These are phyloP conservation scores for Lepidurus arcticus DNA, from an alignment of 1,140 invertebrate species.

Conservation along the genomic window DNA sequence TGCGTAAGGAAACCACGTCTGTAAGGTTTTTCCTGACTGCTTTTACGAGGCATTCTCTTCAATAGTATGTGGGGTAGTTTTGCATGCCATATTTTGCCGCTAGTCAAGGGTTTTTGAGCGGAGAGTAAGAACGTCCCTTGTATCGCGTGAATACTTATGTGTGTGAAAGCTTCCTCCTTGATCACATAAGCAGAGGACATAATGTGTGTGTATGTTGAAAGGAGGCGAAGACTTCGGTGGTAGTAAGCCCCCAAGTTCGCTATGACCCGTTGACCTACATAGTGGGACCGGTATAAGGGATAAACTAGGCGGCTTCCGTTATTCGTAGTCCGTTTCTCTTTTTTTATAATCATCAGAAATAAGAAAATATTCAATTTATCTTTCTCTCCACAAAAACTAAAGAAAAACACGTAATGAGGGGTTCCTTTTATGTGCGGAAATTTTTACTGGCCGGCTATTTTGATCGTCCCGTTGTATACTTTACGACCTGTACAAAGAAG, in stretches of 20 bases:
- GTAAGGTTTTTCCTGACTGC: too few species aligned
- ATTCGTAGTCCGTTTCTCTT: neutral
- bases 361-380: neutral
- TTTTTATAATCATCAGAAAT: neutral
- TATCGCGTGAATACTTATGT: neutral
- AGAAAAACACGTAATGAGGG: too few species aligned
- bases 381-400: neutral
- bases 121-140: neutral
- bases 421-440: too few species aligned
- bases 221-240: too few species aligned
- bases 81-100: slow-evolving; percentile 7
- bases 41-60: too few species aligned
- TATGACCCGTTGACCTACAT: neutral
- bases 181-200: neutral
- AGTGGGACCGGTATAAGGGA: slow-evolving; percentile 1
- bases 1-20: neutral
- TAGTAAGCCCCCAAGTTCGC: neutral
- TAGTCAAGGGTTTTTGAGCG: neutral
- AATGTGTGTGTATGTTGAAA: neutral
- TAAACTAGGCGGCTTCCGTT: neutral
- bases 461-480: too few species aligned
- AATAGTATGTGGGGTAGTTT: neutral
- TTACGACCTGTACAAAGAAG: too few species aligned
- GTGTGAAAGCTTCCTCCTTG: neutral
- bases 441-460: too few species aligned